phyloP scores from a whole-genome alignment of 2,797 vertebrate genomes.

The Sarcoramphus papa region DNA sequence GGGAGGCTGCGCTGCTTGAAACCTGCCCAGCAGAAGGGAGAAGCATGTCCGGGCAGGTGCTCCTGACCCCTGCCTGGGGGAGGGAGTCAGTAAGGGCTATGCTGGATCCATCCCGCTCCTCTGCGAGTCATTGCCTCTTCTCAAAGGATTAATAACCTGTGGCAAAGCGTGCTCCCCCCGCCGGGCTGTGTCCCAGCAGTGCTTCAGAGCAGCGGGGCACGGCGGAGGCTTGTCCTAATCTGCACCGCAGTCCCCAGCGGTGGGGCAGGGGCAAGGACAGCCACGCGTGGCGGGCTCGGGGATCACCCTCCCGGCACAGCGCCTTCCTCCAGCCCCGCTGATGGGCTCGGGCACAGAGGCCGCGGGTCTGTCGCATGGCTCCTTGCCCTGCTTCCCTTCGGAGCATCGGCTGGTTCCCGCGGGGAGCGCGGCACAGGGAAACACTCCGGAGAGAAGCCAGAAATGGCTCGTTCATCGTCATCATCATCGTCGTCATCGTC shows the following conservation, averaged over 20 bases:
- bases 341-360: neutral
- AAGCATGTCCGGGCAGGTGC: neutral
- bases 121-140: neutral
- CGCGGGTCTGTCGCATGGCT: accelerated
- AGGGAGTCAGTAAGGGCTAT: neutral
- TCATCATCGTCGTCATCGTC: neutral
- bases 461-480: neutral
- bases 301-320: neutral
- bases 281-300: neutral
- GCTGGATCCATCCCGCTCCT: neutral
- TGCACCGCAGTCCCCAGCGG: neutral
- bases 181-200: neutral
- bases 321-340: neutral
- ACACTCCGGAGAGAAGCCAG: neutral
- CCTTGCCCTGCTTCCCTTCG: neutral
- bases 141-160: too few species aligned
- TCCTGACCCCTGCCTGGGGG: neutral
- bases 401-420: neutral
- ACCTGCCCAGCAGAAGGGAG: neutral
- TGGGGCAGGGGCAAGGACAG: neutral
- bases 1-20: neutral
- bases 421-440: neutral
- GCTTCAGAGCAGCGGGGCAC: neutral
- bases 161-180: accelerated
- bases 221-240: neutral